Evolutionary conservation across 2,797 vertebrate species (phyloP), one percentile per base, ranked within the genome.

Genomic region (Mormyrops attenuatus): DNA sequence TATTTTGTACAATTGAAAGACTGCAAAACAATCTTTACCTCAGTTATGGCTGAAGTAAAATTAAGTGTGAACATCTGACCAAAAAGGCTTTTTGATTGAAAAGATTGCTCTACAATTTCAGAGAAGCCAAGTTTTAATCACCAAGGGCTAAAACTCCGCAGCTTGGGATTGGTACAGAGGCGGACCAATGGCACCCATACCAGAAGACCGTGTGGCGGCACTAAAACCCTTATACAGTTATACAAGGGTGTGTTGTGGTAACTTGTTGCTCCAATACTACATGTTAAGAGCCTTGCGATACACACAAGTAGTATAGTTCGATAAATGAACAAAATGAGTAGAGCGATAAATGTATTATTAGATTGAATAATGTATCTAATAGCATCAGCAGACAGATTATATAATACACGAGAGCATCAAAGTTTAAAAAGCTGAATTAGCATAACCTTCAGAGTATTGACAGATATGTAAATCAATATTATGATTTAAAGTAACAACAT

Each of bases 11-110:
- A 30, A 55, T 22, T n/a, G 44, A 26, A 38, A 77, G 88, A n/a
- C 55, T 4, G 88, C 77, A 89, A 77, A 89, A 89, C 57, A 38
- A 84, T 34, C 77, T 85, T 89, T 85, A 41, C 73, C 50, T 85
- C 52, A 57, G 26, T 84, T 44, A 44, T 6, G 11, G 49, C 11
- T 7, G 53, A 63, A 49, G 47, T 53, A 22, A 34, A 5, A 4
- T 85, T 69, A 66, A 89, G 63, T 20, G 20, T 2, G 22, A 89
- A 85, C 49, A 22, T 30, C 53, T 17, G 52, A 53, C 30, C 52
- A 57, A 34, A 49, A 50, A 57, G 20, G 47, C 0, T 30, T 30
- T 30, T 30, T 30, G 26, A 30, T 30, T 30, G 26, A 30, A 30
- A 30, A 30, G 47, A 85, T 20, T n/a, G 47, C 4, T 34, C 11